Conservation (phyloP, 2,113 vertebrate species). For the Aspiorhynchus laticeps region DNA sequence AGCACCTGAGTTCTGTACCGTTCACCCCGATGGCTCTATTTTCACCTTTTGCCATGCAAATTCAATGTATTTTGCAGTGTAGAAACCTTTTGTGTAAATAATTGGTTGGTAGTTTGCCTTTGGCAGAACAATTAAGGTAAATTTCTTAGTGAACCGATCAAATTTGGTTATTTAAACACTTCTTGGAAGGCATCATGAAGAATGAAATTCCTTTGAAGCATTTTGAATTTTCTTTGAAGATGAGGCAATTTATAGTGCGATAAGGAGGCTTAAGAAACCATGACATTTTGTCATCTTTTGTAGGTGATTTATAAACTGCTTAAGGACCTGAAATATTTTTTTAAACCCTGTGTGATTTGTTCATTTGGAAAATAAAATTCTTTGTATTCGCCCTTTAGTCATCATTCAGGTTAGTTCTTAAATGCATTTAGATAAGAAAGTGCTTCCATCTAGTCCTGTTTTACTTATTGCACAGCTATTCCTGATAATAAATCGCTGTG, state of each 20-base stretch:
- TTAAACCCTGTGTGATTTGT: not conserved
- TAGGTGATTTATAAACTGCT: not conserved
- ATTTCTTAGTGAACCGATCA: not conserved
- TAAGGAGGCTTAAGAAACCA: not conserved
- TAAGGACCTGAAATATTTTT: not conserved
- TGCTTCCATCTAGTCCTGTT: not conserved
- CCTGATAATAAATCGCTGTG: conserved; percentile 8
- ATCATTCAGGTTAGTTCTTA: not conserved
- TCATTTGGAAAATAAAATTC: not conserved
- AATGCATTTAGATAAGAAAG: not conserved
- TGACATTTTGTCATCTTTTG: not conserved
- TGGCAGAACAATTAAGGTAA: not conserved
- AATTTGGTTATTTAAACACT: not conserved
- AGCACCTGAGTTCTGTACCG: not conserved
- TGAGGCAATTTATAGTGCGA: not conserved
- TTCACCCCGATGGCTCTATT: not conserved
- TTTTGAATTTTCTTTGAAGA: not conserved
- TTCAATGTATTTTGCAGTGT: not conserved
- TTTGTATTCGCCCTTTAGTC: not conserved
- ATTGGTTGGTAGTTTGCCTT: not conserved
- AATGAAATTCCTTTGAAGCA: not conserved
- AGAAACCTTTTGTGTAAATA: not conserved
- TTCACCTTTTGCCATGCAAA: not conserved
- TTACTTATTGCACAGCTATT: not conserved
- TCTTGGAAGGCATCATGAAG: not conserved